Evolutionary conservation across 2,888 invertebrate species (phyloP), one percentile per base, ranked within the genome.

Genomic region (Glaucopsyche alexis): DNA sequence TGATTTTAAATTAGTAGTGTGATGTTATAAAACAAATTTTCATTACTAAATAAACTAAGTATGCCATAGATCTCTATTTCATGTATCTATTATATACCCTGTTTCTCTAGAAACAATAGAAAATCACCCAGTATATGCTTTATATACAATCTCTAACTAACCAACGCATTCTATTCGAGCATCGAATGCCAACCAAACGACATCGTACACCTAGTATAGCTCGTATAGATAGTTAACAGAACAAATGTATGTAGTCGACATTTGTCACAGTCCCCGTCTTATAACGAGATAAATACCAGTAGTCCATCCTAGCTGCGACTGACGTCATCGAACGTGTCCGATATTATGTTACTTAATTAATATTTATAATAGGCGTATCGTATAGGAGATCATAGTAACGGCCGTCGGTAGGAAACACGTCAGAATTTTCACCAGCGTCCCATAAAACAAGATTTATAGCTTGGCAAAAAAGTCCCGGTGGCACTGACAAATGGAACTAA

Each of bases 131-230:
- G 13, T 49, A 14, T 49, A 49, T 14, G 49, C 47, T 4, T 11
- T 47, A 40, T 19, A 50, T 49, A 49, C 50, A 50, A 49, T 65
- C 72, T 71, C 50, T 70, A 72, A 29, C 29, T 29, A 29, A 67
- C 70, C 49, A 67, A 64, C 19, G 42, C 66, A 71, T 65, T 64
- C 60, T 75, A 76, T 75, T 75, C 75, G 75, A 75, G 72, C 72
- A n/a, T 72, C 65, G 45, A 55, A 73, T 60, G 72, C 71, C 71
- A 47, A 71, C 42, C 64, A n/a, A 52, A 47, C 71, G n/a, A 55
- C 71, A 64, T 40, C 29, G 29, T 55, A 52, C 55, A 47, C 29
- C 13, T 49, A 47, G 45, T 16, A 50, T 16, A 38, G 29, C 16
- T 52, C 50, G 42, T 42, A 42, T 7, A 42, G 42, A 42, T 4